phyloP scores from a whole-genome alignment of 2,888 invertebrate species.

The Nebria brevicollis region DNA sequence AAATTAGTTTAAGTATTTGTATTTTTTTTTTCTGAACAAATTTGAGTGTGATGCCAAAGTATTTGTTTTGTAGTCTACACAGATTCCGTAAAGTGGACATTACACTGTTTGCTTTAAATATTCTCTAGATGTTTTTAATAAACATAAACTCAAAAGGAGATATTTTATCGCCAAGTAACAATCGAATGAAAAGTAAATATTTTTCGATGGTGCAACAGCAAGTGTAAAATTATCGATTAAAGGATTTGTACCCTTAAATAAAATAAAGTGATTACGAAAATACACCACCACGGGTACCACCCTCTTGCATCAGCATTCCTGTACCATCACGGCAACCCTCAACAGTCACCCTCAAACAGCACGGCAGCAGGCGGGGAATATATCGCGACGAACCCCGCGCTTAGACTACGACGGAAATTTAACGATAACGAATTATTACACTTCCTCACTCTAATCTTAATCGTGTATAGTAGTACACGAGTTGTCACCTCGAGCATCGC shows the following conservation, averaged over 20 bases:
- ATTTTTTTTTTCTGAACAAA: not conserved
- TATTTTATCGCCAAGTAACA: not conserved
- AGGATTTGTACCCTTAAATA: conserved; percentile 46
- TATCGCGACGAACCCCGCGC: conserved; percentile 23
- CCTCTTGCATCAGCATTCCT: conserved; percentile 18
- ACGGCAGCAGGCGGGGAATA: not conserved
- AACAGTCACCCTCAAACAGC: not conserved
- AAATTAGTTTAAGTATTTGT: not conserved
- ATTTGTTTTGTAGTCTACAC: conserved; percentile 2
- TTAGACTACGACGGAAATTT: conserved; percentile 46
- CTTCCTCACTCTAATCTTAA: conserved; percentile 48
- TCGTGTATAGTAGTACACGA: conserved; percentile 34
- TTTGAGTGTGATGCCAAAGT: not conserved
- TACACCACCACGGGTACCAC: conserved; percentile 15
- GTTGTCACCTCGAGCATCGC: conserved; percentile 37
- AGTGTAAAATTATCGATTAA: conserved; percentile 39
- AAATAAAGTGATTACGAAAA: conserved; percentile 45
- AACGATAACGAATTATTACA: conserved; percentile 49
- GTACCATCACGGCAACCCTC: conserved; percentile 5
- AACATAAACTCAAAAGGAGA: not conserved
- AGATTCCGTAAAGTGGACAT: not conserved
- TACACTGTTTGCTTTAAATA: conserved; percentile 3
- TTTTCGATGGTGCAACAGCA: conserved; percentile 1
- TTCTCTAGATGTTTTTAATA: not conserved
- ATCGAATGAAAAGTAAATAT: conserved; percentile 35